Percentiles rank a stretch among this genome's conserved stretches.
Evolutionary conservation across 2,888 invertebrate genomes (phyloP).

Genomic region (Drosophila pseudotakahashii): DNA sequence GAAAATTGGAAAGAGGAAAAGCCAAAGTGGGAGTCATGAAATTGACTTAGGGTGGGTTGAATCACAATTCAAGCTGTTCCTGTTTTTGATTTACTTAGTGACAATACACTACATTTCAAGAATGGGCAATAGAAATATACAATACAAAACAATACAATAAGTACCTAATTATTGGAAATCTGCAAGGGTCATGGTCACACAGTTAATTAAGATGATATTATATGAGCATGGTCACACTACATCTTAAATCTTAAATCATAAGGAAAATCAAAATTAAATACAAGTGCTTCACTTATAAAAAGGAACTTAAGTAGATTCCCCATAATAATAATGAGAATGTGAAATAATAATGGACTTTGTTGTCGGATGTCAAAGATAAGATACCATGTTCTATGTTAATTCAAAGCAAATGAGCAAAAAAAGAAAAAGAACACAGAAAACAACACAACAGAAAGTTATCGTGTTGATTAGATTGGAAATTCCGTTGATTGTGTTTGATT

Average conservation of each 20-base stretch:
- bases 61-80: background rate
- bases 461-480: conserved; percentile 65
- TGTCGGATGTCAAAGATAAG: conserved; percentile 23
- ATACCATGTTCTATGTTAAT: conserved; percentile 26
- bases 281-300: background rate
- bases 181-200: background rate
- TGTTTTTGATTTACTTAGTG: background rate
- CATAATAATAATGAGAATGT: conserved; percentile 21
- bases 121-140: background rate
- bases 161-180: background rate
- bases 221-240: background rate
- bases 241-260: background rate
- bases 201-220: background rate
- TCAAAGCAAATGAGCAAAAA: conserved; percentile 17
- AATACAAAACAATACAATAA: background rate
- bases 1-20: background rate
- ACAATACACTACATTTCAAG: too few species aligned
- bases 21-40: background rate
- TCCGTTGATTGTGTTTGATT: conserved; percentile 30
- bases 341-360: conserved; percentile 26
- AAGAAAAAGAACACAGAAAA: background rate
- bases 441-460: conserved; percentile 41
- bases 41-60: background rate
- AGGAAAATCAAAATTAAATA: background rate
- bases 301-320: background rate